These are phyloP conservation scores for Condylura cristata DNA, from an alignment of 2,113 vertebrate species.

Conservation along the genomic window DNA sequence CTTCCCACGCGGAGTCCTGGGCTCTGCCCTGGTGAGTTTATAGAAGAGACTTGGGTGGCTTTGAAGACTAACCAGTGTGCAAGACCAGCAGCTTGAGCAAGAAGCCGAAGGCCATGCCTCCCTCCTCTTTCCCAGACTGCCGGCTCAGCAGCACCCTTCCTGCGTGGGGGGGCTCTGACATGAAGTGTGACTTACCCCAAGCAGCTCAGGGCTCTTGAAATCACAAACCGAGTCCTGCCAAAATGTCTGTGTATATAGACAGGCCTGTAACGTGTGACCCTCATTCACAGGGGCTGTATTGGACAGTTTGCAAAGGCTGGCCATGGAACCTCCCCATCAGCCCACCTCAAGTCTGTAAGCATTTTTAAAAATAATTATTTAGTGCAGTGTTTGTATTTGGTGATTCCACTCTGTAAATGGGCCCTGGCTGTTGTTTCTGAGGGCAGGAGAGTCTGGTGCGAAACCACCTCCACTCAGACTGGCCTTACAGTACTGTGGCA, in stretches of 20 bases:
- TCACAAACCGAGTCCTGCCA: neutral
- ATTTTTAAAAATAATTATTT: neutral
- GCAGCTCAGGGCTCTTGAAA: neutral
- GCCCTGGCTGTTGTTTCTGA: neutral
- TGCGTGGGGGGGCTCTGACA: too few relatives aligned
- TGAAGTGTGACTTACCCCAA: neutral
- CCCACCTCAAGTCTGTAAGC: too few relatives aligned
- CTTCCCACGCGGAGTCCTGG: neutral
- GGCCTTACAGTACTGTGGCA: neutral
- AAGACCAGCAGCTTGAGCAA: neutral
- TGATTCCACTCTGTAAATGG: neutral
- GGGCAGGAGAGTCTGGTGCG: neutral
- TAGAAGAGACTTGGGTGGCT: neutral
- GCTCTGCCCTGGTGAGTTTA: neutral
- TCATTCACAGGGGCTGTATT: neutral
- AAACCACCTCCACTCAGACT: too few relatives aligned
- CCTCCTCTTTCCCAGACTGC: neutral
- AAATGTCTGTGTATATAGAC: too few relatives aligned
- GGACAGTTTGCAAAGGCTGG: too few relatives aligned
- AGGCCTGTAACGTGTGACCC: neutral
- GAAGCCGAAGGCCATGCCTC: neutral
- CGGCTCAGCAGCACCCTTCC: neutral
- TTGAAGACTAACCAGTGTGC: neutral
- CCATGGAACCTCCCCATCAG: too few relatives aligned
- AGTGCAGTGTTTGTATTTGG: neutral